phyloP scores from a whole-genome alignment of 2,113 vertebrate species.

The Hystrix cristata region DNA sequence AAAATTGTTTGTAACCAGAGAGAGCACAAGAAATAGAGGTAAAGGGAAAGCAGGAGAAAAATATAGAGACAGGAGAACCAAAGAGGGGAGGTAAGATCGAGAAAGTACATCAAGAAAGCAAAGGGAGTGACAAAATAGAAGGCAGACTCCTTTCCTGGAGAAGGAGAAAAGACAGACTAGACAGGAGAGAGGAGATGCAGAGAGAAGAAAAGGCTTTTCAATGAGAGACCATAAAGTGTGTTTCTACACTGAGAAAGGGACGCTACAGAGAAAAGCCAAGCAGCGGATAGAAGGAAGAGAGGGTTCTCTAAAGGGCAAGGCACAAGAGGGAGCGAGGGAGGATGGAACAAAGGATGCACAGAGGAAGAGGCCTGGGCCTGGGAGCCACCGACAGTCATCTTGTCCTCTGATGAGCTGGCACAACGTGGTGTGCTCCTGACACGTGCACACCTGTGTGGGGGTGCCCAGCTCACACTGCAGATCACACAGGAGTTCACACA shows the following conservation, averaged over 20 bases:
- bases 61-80: not conserved
- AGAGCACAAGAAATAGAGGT: not conserved
- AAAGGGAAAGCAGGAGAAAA: not conserved
- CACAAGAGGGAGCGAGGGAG: not conserved
- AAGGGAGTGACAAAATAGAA: not conserved
- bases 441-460: rapidly evolving
- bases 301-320: not conserved
- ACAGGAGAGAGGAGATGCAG: not conserved
- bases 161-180: not conserved
- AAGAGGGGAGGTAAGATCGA: not conserved
- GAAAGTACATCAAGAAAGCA: not conserved
- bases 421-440: not conserved
- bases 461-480: not conserved
- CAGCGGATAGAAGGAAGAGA: not conserved
- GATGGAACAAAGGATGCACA: not conserved
- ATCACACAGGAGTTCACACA: not conserved
- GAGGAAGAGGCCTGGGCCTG: not conserved
- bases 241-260: not conserved
- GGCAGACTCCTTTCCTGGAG: not conserved
- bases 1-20: not conserved
- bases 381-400: rapidly evolving
- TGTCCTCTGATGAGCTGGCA: not conserved
- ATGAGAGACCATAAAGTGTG: not conserved
- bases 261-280: not conserved
- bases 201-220: not conserved